A percentile compares a stretch with the other conserved stretches of the same genome.
Evolutionary conservation across 2,797 vertebrate species (phyloP).

Genomic region (Rhynchotus rufescens): DNA sequence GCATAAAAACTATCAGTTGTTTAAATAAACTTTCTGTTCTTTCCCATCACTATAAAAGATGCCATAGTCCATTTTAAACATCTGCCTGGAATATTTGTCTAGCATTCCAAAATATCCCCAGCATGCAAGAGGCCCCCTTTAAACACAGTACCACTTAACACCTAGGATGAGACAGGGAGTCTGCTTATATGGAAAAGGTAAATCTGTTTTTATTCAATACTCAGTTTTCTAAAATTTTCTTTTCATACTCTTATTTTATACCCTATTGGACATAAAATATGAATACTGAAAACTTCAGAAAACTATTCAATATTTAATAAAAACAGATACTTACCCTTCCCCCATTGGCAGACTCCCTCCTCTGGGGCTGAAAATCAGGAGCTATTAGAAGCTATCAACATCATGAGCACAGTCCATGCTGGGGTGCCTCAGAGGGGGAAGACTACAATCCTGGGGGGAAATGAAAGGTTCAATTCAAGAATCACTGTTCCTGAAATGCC

Average conservation of each 20-base stretch:
- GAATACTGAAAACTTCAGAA: conserved; percentile 74
- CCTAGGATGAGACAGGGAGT: conserved; percentile 6
- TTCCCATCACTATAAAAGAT: background rate
- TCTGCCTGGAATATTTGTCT: background rate
- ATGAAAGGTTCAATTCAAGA: conserved; percentile 56
- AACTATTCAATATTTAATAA: conserved; percentile 69
- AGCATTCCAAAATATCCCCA: background rate
- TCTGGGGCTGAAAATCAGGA: conserved; percentile 48
- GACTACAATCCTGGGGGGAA: conserved; percentile 55
- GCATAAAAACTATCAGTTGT: background rate
- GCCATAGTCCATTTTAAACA: background rate
- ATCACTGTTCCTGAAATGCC: conserved; percentile 11
- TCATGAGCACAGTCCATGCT: conserved; percentile 26
- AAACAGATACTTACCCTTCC: conserved; percentile 70
- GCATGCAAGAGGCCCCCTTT: background rate
- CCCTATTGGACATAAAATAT: conserved; percentile 70
- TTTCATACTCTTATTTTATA: conserved; percentile 75
- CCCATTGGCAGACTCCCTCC: conserved; percentile 58
- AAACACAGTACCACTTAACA: background rate
- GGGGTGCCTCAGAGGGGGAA: conserved; percentile 63
- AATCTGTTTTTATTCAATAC: conserved; percentile 74
- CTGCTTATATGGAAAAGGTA: conserved; percentile 19
- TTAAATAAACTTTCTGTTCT: background rate
- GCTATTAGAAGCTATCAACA: conserved; percentile 53
- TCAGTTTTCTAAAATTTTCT: conserved; percentile 74